Conservation (phyloP, 92 coral and sea anemone species). For the Palythoa caribaeorum region DNA sequence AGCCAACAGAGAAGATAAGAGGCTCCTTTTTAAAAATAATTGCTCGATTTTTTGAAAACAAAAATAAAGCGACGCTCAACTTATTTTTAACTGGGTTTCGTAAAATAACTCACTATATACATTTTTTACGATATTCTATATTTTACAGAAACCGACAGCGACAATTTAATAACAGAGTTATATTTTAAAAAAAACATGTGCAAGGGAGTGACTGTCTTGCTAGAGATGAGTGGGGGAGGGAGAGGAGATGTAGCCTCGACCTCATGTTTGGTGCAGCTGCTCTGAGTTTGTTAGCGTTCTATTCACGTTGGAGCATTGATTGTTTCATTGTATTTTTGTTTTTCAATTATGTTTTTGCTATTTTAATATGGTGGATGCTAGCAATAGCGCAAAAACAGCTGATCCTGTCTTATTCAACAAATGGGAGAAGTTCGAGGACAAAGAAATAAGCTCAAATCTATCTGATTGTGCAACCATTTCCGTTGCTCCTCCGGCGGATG, state of each 20-base stretch:
- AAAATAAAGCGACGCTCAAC: too few species aligned
- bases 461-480: constrained; percentile 24
- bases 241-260: neutral
- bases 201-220: too few species aligned
- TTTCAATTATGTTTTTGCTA: constrained; percentile 28
- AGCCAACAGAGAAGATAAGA: too few species aligned
- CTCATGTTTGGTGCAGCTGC: neutral
- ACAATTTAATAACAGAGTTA: too few species aligned
- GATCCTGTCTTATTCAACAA: constrained; percentile 39
- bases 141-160: too few species aligned
- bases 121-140: too few species aligned
- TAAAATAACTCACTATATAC: too few species aligned
- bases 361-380: constrained; percentile 43
- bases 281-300: too few species aligned
- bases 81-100: too few species aligned
- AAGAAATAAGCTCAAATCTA: constrained; percentile 43
- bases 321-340: constrained; percentile 29
- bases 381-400: constrained; percentile 34
- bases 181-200: too few species aligned
- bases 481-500: constrained; percentile 5
- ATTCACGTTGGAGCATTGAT: neutral
- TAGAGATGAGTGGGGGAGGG: neutral
- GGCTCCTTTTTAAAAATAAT: too few species aligned
- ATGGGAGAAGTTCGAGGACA: constrained; percentile 77
- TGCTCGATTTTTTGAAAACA: too few species aligned